Conservation (phyloP, 2,113 vertebrate species). For the Perognathus longimembris region DNA sequence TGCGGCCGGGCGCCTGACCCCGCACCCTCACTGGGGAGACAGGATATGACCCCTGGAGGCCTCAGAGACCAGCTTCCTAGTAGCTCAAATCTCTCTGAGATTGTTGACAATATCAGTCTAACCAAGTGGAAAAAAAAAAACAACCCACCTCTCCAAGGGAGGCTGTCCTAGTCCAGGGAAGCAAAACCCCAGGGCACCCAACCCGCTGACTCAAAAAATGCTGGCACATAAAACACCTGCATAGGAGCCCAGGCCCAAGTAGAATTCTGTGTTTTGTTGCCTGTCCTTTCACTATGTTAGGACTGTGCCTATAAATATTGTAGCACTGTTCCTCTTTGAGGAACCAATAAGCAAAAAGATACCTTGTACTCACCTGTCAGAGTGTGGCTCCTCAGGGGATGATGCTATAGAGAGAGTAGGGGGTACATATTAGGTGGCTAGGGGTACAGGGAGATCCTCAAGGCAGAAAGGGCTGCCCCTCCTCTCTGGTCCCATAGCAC, state of each 20-base stretch:
- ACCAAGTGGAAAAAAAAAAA: not conserved
- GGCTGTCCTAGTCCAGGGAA: not conserved
- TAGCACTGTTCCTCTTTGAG: not conserved
- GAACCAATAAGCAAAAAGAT: not conserved
- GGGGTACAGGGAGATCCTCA: not conserved
- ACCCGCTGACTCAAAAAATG: conserved; percentile 10
- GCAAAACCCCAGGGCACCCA: conserved; percentile 21
- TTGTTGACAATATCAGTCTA: not conserved
- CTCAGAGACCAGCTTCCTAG: conserved; percentile 66
- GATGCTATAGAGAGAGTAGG: conserved; percentile 67
- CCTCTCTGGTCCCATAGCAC: not conserved
- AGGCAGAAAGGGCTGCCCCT: not conserved
- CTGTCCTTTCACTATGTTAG: not conserved
- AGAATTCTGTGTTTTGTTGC: not conserved
- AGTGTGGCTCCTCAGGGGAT: conserved; percentile 78
- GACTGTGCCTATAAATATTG: not conserved
- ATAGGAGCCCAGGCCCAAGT: not conserved
- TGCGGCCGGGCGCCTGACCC: conserved; percentile 90
- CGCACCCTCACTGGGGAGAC: conserved; percentile 89
- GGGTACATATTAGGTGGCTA: not conserved
- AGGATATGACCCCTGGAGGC: conserved; percentile 82
- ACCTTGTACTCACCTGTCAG: conserved; percentile 78
- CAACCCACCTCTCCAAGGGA: conserved; percentile 33
- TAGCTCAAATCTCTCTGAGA: conserved; percentile 57
- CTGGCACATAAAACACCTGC: not conserved